Evolutionary conservation across 2,113 vertebrate genomes (phyloP), one percentile per base, ranked within the genome.

Genomic region (Neotoma lepida): DNA sequence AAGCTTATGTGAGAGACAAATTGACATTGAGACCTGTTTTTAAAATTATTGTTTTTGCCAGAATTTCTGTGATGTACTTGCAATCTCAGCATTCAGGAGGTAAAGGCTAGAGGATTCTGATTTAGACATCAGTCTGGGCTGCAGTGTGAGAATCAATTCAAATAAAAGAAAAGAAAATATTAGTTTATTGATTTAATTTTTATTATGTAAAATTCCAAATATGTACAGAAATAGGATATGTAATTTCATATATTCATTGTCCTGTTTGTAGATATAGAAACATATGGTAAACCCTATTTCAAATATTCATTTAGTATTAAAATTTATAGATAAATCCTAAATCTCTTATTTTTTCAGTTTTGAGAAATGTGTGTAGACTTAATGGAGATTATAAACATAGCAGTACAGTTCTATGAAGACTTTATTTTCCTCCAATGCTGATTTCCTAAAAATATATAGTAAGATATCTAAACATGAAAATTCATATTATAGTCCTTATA

Each of bases 401-500:
- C 90, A n/a, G 24, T 28, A 54, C 4, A 68, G 22, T 95, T 4
- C 85, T 95, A 2, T 61, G 73, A 95, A 39, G 35, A 14, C 41
- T 91, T 70, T 46, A 81, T 33, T 33, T 86, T 94, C n/a, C 74
- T 9, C 54, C 39, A 82, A 7, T 88, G 70, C 22, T 58, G 22
- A 78, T 26, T 49, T 88, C 15, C 88, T 51, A 78, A 51, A 54
- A 85, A 14, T 64, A n/a, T 89, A 4, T 76, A 92, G 33, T 49
- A 94, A 86, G 87, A 77, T 90, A 82, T 76, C 26, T 84, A 92
- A 90, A 89, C n/a, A 92, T 76, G 33, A 49, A 95, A 89, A 41
- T 46, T 46, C 10, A 46, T 63, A 18, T 61, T 89, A 61, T 58
- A 80, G 66, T 44, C 26, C 20, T 84, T 94, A 74, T 58, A 73